Conservation (phyloP, 2,113 vertebrate species). For the Pogona vitticeps region DNA sequence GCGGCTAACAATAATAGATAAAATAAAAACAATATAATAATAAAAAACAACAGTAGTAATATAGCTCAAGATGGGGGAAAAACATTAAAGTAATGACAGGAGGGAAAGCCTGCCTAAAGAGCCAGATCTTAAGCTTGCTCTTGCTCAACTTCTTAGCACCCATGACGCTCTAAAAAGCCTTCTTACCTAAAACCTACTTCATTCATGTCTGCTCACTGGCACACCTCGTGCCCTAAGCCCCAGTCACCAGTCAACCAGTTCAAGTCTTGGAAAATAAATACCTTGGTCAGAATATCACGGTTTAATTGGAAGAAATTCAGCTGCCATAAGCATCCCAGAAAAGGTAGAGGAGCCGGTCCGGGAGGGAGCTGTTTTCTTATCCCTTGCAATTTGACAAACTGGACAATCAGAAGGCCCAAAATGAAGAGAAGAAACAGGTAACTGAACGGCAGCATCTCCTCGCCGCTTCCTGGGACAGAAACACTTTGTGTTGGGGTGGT, state of each 20-base stretch:
- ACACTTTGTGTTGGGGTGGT: neutral
- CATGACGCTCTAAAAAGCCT: too few species aligned
- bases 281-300: constrained; percentile 52
- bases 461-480: neutral
- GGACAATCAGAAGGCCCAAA: constrained; percentile 13
- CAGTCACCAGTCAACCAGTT: neutral
- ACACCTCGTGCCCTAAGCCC: too few species aligned
- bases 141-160: too few species aligned
- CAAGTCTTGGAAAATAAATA: constrained; percentile 26
- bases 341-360: constrained; percentile 56
- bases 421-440: neutral
- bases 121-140: too few species aligned
- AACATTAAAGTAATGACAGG: too few species aligned
- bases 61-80: too few species aligned
- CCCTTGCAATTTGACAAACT: constrained; percentile 50
- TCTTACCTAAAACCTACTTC: neutral
- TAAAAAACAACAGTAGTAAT: too few species aligned
- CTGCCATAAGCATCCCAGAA: constrained; percentile 66
- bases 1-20: too few species aligned
- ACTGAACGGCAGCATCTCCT: constrained; percentile 29
- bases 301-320: constrained; percentile 56
- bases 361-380: constrained; percentile 46
- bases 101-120: too few species aligned
- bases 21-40: too few species aligned
- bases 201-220: neutral